Base-by-base conservation (phyloP, 1,140 invertebrate genomes). In the Radopholus similis region DNA sequence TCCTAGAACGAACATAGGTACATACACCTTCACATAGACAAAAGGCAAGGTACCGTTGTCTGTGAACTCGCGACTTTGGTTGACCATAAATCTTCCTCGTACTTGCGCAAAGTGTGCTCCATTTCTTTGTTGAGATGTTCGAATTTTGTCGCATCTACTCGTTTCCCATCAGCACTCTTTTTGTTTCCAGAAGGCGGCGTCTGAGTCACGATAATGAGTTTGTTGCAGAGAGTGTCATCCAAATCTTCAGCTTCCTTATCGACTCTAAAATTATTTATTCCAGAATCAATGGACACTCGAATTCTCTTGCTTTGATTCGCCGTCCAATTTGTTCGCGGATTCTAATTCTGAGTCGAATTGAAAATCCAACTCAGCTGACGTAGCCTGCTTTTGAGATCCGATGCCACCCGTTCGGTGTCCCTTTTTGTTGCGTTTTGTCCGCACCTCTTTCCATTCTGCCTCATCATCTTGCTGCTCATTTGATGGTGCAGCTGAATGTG, bases 61-160 rank as follows among this genome's bases (percentile, higher is more conserved):
- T n/a, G n/a, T n/a, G n/a, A n/a, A n/a, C n/a, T n/a, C n/a, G n/a
- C n/a, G n/a, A n/a, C n/a, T n/a, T n/a, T n/a, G n/a, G 23, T 30
- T 9, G 42, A 42, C 37, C n/a, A 44, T 59, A 21, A 47, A 37
- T 42, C 23, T 42, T 58, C 40, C 2, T 97, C 94, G 81, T 97
- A 98, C 80, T 92, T 91, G 80, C 88, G 89, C 5, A 98, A 86
- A 8, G 93, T 94, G 85, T 97, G 92, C 80, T 95, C 94, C 72
- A 98, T 97, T 79, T 97, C 93, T 83, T 95, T 90, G 6, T 90
- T 91, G 84, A 97, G 93, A 86, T 93, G n/a, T n/a, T n/a, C n/a
- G n/a, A n/a, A n/a, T n/a, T n/a, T n/a, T n/a, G n/a, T 92, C 26
- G 56, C 44, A 11, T 18, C 47, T 18, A 26, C 23, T 32, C 66